phyloP scores from a whole-genome alignment of 1,140 invertebrate genomes.

The roundworm (Caenorhabditis elegans) region DNA sequence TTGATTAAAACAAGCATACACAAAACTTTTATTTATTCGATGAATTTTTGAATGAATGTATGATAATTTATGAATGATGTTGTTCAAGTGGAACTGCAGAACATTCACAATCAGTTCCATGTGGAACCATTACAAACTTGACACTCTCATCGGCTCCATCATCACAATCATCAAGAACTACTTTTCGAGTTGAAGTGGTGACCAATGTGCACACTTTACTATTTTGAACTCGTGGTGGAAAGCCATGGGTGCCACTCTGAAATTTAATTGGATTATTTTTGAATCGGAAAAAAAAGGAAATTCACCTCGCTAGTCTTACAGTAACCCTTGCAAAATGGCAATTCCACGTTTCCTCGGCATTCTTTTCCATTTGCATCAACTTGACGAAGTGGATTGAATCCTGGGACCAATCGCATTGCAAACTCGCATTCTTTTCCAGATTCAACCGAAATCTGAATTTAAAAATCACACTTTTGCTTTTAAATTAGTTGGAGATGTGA shows the following conservation, averaged over 20 bases:
- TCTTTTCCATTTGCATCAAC: not conserved
- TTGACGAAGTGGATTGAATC: not conserved
- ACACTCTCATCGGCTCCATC: not conserved
- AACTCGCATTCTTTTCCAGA: slow-evolving; percentile 18
- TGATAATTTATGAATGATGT: not conserved
- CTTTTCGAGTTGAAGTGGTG: not conserved
- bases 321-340: slow-evolving; percentile 18
- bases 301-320: slow-evolving; percentile 22
- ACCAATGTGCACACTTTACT: slow-evolving; percentile 15
- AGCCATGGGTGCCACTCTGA: slow-evolving; percentile 12
- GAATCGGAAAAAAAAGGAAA: too few relatives aligned
- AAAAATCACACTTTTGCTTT: too few relatives aligned
- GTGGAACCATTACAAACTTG: slow-evolving; percentile 14
- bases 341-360: slow-evolving; percentile 7
- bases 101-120: slow-evolving; percentile 1
- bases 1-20: too few relatives aligned
- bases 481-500: too few relatives aligned
- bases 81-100: not conserved
- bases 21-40: not conserved
- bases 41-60: not conserved
- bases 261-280: not conserved
- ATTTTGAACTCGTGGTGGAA: not conserved
- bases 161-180: not conserved
- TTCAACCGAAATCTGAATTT: not conserved
- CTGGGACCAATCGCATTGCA: not conserved